Base-by-base conservation (phyloP, 2,888 invertebrate genomes). In the Caprella mutica region DNA sequence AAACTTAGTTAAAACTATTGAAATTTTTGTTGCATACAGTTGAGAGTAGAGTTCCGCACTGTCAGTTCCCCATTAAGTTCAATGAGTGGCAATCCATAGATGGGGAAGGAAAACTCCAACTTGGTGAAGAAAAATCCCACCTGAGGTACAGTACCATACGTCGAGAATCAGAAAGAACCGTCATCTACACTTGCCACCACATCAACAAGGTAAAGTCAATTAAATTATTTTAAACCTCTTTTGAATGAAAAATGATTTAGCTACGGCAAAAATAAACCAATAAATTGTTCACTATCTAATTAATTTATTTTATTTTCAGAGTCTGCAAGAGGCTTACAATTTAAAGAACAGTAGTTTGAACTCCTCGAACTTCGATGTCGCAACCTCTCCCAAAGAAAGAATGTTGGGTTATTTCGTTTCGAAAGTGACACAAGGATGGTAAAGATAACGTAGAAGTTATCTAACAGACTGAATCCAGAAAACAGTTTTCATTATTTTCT, bases 381-480 rank as follows among this genome's bases (percentile, higher is more conserved):
- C 30, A 1, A 30, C 48, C 19, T 48, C 48, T 5, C n/a, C 5
- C 8, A 48, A 48, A 14, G 48, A 48, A 5, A 30, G 30, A 29
- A 23, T 30, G 19, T 30, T 48, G 29, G 48, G 48, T 9, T 48
- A 30, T 26, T 48, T 40, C 39, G 38, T 64, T 50, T 60, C 63
- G 1, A 40, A 55, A 40, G 63, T 64, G 24, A 57, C 55, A 12
- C 52, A 55, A 17, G 59, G 63, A 42, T 64, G 63, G 63, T 64
- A 30, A 55, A n/a, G n/a, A n/a, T n/a, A n/a, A n/a, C n/a, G n/a
- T n/a, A n/a, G n/a, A n/a, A n/a, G n/a, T n/a, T n/a, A n/a, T n/a
- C n/a, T n/a, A n/a, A n/a, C n/a, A n/a, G n/a, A n/a, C n/a, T n/a
- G n/a, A n/a, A n/a, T n/a, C n/a, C n/a, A n/a, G n/a, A n/a, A n/a